phyloP scores from a whole-genome alignment of 2,888 invertebrate genomes.

The Euclidia mi region DNA sequence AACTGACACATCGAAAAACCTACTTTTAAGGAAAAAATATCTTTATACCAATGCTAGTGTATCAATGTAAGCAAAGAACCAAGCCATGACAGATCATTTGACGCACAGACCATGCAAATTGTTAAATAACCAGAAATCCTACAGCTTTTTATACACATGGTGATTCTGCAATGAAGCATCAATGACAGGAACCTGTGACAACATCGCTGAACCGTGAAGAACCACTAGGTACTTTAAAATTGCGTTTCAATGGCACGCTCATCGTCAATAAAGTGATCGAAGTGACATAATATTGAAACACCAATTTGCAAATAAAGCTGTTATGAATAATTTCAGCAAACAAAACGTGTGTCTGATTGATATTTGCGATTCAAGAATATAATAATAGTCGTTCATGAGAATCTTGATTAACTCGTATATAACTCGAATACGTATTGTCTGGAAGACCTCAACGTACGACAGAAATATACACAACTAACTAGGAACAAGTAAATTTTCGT shows the following conservation, averaged over 20 bases:
- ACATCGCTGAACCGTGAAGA: conserved; percentile 51
- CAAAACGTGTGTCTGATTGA: no score
- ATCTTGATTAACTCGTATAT: no score
- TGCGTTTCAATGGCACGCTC: conserved; percentile 40
- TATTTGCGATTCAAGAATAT: no score
- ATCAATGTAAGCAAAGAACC: no score
- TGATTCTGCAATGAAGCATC: conserved; percentile 14
- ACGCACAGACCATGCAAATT: conserved; percentile 11
- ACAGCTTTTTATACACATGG: conserved; percentile 8
- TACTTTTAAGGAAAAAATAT: no score
- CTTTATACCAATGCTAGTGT: no score
- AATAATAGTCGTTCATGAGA: no score
- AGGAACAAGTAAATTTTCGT: no score
- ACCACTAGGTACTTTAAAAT: conserved; percentile 48
- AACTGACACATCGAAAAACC: no score
- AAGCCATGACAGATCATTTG: conserved; percentile 1
- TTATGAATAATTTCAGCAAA: conserved; percentile 4
- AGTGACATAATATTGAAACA: conserved; percentile 16
- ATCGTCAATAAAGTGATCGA: conserved; percentile 20
- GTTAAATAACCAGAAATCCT: conserved; percentile 20
- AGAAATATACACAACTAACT: no score
- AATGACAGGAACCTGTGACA: conserved; percentile 17
- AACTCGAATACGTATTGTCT: no score
- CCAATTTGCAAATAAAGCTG: conserved; percentile 20
- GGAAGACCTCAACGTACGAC: no score